Base-by-base conservation (phyloP, 2,888 invertebrate genomes). In the Macroteleia sp. region DNA sequence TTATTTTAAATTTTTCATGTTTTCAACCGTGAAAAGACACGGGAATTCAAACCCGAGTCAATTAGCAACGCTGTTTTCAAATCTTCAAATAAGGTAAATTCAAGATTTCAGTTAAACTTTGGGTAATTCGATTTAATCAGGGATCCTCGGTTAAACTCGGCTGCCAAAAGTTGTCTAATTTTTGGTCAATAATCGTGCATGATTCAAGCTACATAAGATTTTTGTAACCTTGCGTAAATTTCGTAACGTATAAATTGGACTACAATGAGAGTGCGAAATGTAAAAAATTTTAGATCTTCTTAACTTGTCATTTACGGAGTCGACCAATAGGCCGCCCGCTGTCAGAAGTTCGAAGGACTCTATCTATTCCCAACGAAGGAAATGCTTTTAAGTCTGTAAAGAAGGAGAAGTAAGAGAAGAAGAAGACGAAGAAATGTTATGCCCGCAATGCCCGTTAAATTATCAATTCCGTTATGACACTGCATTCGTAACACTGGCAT, bases 401-500 rank as follows among this genome's bases (percentile, higher is more conserved):
- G 76, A 44, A 54, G 41, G 69, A 46, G 28, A 62, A 66, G 54
- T 39, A 46, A 66, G 30, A 79, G 75, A 76, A 75, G 71, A 34
- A 8, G 20, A 50, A 41, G 42, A 39, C 20, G 50, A 69, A 59
- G 57, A 34, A 46, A 66, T 50, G 61, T 86, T 83, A 84, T 83
- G 85, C 85, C 87, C 85, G 85, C 82, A 83, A 85, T 87, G 85
- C 83, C 87, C 86, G 88, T 89, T 89, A 88, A 89, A 89, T 90
- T 91, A 91, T 91, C 91, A 91, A 90, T 90, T 90, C 91, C 89
- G 88, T 89, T 91, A 88, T 88, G 89, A 86, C 85, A 82, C 81
- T 82, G 87, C 86, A 87, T 90, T 90, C 90, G 90, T 89, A 90
- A 90, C 87, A 90, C 85, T 83, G 81, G 39, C 50, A 66, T 56